Evolutionary conservation across 2,797 vertebrate genomes (phyloP), one percentile per base, ranked within the genome.

Genomic region (Halcyon leucocephala): DNA sequence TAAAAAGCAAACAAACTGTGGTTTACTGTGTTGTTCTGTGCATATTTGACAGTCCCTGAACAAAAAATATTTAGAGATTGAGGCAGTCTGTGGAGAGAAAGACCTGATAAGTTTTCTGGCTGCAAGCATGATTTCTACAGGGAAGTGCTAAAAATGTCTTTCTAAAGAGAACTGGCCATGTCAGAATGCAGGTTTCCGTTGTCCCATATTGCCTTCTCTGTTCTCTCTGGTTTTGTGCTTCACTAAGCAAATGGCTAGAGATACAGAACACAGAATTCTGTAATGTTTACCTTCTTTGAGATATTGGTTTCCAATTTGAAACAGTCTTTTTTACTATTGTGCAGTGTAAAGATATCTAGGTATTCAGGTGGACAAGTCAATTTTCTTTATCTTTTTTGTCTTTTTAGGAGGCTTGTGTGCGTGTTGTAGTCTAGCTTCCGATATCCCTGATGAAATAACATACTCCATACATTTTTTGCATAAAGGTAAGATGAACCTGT

Each of bases 401-500:
- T 55, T 88, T 97, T 84, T 93, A 99, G 99, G 99, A 95, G 98
- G 98, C 89, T 97, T 99, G 96, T 99, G 99, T 95, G 95, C 99
- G 39, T 99, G 99, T 98, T 99, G 98, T 93, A 99, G 98, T 93
- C 98, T 98, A 6, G 97, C 97, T 52, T 89, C 97, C 37, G 90
- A 90, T 79, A 97, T 93, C 93, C 92, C 91, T 82, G 97, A 98
- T 61, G 98, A 99, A 81, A 82, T 99, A 74, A 97, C 93, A 4
- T 99, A 99, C 97, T 98, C 98, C 4, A 92, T 99, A 26, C 97
- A 98, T 89, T 98, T 99, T 91, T 97, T 99, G 81, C 99, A 99
- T 97, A 99, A 98, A 99, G 99, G 99, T 99, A 98, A 55, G 70
- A 66, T 55, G 67, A 80, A 76, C 49, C 19, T 64, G 28, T 93